A percentile compares a stretch with the other conserved stretches of the same genome.
These are phyloP conservation scores for Apis cerana DNA, from an alignment of 1,140 invertebrate genomes.

Conservation along the genomic window DNA sequence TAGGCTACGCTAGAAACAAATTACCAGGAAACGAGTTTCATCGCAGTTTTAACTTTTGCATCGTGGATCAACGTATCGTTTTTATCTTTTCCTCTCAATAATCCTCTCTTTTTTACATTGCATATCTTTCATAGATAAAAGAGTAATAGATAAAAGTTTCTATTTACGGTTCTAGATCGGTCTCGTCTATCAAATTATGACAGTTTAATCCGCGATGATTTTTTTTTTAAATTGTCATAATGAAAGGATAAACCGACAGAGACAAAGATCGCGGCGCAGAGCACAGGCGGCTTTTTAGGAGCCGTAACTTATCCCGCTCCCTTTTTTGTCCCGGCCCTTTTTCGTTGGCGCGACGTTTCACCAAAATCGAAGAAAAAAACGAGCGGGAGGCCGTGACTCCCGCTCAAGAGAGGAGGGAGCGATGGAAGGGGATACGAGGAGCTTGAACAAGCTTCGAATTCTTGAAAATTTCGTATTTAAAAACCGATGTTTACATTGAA, in stretches of 20 bases:
- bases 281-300: constrained; percentile 2
- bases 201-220: background rate
- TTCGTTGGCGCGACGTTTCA: constrained; percentile 61
- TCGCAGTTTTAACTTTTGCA: background rate
- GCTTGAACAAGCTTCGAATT: background rate
- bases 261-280: constrained; percentile 25
- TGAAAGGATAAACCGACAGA: background rate
- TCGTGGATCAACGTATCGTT: too few species aligned
- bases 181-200: background rate
- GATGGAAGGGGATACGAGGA: constrained; percentile 48
- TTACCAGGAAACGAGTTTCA: background rate
- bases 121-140: too few species aligned
- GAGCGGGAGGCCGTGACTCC: constrained; percentile 35
- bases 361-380: constrained; percentile 55
- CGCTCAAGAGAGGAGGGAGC: constrained; percentile 19
- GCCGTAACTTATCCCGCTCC: constrained; percentile 42
- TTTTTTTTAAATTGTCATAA: constrained; percentile 7
- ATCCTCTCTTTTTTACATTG: too few species aligned
- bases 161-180: background rate
- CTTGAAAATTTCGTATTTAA: background rate
- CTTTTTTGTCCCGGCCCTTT: constrained; percentile 45
- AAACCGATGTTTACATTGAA: background rate
- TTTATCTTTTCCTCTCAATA: too few species aligned
- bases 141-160: background rate
- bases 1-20: background rate